Percentiles rank a stretch among this genome's conserved stretches.
These are phyloP conservation scores for Prenolepis imparis DNA, from an alignment of 2,888 invertebrate genomes.

Conservation along the genomic window DNA sequence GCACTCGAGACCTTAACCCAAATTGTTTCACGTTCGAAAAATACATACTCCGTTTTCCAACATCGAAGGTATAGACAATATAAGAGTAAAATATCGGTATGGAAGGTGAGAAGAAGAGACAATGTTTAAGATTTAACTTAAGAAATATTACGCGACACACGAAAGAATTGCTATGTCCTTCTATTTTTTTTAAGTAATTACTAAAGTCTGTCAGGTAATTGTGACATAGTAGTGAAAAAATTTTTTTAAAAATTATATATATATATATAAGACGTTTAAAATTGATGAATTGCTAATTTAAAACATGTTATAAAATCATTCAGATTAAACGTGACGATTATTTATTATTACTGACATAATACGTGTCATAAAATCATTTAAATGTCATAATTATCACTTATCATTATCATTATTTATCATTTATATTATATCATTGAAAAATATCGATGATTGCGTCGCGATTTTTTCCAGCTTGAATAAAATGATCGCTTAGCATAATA, in stretches of 20 bases:
- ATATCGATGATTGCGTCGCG: background rate
- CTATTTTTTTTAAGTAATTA: constrained; percentile 3
- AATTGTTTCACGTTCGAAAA: constrained; percentile 77
- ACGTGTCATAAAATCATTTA: background rate
- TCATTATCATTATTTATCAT: constrained; percentile 23
- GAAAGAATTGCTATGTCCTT: background rate
- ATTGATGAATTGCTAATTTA: background rate
- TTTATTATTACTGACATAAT: constrained; percentile 4
- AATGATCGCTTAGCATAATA: background rate
- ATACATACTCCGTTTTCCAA: constrained; percentile 60
- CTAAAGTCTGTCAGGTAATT: background rate
- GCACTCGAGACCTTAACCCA: constrained; percentile 79
- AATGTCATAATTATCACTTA: constrained; percentile 14
- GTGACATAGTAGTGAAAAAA: background rate
- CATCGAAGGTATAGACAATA: constrained; percentile 9
- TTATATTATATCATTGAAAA: constrained; percentile 15
- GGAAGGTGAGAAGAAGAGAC: background rate
- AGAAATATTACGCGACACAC: constrained; percentile 1
- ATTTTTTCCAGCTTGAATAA: constrained; percentile 1
- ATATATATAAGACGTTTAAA: background rate
- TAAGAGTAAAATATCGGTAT: constrained; percentile 53
- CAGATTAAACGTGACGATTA: constrained; percentile 6
- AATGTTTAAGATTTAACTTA: background rate
- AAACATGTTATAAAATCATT: constrained; percentile 19
- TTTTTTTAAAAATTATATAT: too few species aligned